Evolutionary conservation across 2,888 invertebrate genomes (phyloP).

Genomic region (Trissolcus japonicus): DNA sequence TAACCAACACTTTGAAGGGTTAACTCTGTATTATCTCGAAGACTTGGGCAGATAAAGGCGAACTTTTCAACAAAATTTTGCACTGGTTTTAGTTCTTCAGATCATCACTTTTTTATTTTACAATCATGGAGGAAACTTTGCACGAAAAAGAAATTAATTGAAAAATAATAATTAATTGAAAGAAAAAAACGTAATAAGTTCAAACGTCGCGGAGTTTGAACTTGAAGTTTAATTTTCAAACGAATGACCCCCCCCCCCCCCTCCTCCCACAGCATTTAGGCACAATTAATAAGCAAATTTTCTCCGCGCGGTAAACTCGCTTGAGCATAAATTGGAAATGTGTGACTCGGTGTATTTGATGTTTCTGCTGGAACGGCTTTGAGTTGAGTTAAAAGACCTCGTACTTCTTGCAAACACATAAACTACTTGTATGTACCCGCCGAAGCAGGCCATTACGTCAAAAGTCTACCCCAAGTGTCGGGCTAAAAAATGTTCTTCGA

Average conservation of each 20-base stretch:
- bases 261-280: conserved; percentile 3
- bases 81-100: too few relatives aligned
- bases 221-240: conserved; percentile 1
- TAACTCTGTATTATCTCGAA: conserved; percentile 12
- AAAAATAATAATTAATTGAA: too few relatives aligned
- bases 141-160: too few relatives aligned
- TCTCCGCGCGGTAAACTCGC: conserved; percentile 5
- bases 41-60: conserved; percentile 4
- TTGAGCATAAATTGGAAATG: conserved; percentile 36
- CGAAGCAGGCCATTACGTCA: conserved; percentile 60
- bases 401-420: conserved; percentile 55
- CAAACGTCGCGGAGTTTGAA: too few relatives aligned
- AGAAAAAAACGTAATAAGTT: too few relatives aligned
- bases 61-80: conserved; percentile 13
- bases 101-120: too few relatives aligned
- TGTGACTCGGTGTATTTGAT: conserved; percentile 39
- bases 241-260: conserved; percentile 20
- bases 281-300: conserved; percentile 24
- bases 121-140: too few relatives aligned
- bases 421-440: conserved; percentile 62
- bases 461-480: conserved; percentile 43
- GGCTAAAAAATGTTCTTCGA: conserved; percentile 37
- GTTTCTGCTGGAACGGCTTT: conserved; percentile 56
- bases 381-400: conserved; percentile 61
- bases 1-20: conserved; percentile 27